phyloP scores from a whole-genome alignment of 2,797 vertebrate genomes.

The Hydrocynus forskahlii region DNA sequence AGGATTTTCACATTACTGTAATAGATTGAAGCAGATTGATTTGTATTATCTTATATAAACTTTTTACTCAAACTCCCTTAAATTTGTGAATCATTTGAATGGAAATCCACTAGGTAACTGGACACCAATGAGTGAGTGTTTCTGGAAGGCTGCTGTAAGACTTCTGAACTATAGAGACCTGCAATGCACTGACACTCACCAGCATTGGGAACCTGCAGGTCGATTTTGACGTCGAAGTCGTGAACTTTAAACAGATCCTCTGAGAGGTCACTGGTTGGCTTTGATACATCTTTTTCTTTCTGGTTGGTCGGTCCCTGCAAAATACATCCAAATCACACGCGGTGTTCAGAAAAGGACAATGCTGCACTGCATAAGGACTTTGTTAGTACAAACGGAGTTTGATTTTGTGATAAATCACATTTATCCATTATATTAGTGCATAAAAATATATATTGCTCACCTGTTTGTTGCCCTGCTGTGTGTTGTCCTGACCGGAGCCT shows the following conservation, averaged over 20 bases:
- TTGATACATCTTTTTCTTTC: slow-evolving; percentile 93
- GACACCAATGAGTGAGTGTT: no score
- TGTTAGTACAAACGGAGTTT: no score
- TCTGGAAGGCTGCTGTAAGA: neutral
- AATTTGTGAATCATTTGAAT: no score
- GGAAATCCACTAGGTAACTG: no score
- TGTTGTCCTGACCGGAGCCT: slow-evolving; percentile 82
- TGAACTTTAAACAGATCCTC: slow-evolving; percentile 99
- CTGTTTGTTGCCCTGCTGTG: slow-evolving; percentile 82
- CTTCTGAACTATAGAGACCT: neutral
- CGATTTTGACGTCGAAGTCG: slow-evolving; percentile 98
- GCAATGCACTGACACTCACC: slow-evolving; percentile 75
- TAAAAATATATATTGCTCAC: slow-evolving; percentile 67
- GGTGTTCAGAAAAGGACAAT: neutral
- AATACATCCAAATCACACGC: slow-evolving; percentile 21
- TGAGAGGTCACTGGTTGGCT: slow-evolving; percentile 94
- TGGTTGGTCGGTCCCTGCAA: slow-evolving; percentile 76
- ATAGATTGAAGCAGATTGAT: no score
- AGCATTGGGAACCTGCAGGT: slow-evolving; percentile 98
- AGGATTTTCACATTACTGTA: no score
- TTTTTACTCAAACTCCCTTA: neutral
- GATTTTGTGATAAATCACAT: no score
- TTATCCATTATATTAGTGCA: no score
- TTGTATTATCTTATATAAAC: no score
- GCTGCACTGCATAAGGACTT: neutral